These are phyloP conservation scores for Pimephales promelas DNA, from an alignment of 2,113 vertebrate genomes.

Conservation along the genomic window DNA sequence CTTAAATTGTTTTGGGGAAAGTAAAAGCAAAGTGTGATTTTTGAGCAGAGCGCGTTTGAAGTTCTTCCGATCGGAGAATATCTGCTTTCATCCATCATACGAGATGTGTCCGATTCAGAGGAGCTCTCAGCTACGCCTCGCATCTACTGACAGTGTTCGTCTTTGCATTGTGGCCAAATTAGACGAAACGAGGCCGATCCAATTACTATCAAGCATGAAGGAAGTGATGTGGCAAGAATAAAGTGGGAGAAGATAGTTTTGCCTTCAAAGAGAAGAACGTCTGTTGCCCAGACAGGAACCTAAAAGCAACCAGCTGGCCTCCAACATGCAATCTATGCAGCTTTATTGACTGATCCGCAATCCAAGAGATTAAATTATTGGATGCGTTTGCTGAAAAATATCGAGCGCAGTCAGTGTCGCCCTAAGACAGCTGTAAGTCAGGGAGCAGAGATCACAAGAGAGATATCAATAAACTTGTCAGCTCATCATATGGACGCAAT, in stretches of 20 bases:
- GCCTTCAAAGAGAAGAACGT: conserved; percentile 33
- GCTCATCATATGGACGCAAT: conserved; percentile 54
- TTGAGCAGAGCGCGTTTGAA: background rate
- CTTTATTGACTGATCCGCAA: conserved; percentile 26
- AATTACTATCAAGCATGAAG: background rate
- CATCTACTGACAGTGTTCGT: background rate
- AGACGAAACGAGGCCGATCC: background rate
- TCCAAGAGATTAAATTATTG: conserved; percentile 53
- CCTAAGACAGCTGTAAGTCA: conserved; percentile 47
- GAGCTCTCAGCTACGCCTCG: background rate
- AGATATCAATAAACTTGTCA: conserved; percentile 56
- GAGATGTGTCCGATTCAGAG: background rate
- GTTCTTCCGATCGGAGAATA: background rate
- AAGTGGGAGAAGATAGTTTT: conserved; percentile 14
- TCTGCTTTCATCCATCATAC: background rate
- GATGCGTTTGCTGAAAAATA: conserved; percentile 46
- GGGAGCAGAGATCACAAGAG: conserved; percentile 51
- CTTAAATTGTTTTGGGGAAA: background rate
- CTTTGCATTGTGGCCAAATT: background rate
- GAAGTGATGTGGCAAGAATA: conserved; percentile 10
- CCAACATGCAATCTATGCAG: conserved; percentile 4
- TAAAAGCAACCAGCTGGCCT: conserved; percentile 34
- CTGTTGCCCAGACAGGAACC: conserved; percentile 36
- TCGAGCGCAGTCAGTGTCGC: conserved; percentile 43
- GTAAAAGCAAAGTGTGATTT: background rate